phyloP scores from a whole-genome alignment of 1,140 invertebrate genomes.

The Trichonephila clavipes region DNA sequence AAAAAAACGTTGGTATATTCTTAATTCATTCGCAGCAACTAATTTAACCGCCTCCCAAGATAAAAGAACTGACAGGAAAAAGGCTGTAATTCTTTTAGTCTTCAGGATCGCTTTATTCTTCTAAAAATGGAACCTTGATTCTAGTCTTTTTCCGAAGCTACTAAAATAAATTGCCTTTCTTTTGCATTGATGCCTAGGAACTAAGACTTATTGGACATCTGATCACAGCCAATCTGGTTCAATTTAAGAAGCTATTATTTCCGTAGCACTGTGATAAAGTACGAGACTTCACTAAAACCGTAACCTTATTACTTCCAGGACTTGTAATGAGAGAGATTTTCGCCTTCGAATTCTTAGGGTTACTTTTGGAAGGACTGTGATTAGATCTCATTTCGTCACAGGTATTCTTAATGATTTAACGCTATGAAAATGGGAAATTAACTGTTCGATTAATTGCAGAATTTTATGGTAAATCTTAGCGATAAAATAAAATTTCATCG shows the following conservation, averaged over 20 bases:
- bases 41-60: neutral
- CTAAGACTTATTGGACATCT: constrained; percentile 16
- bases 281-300: no score
- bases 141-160: neutral
- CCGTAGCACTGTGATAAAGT: neutral
- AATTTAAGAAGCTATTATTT: constrained; percentile 19
- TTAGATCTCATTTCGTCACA: no score
- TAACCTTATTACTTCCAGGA: no score
- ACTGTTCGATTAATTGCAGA: no score
- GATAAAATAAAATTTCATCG: no score
- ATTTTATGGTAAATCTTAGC: no score
- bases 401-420: no score
- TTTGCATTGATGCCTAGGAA: neutral
- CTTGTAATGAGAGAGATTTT: no score
- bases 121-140: neutral
- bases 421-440: no score
- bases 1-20: neutral
- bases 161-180: constrained; percentile 32
- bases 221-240: neutral
- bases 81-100: neutral
- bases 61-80: neutral
- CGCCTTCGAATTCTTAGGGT: no score
- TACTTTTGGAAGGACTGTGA: no score
- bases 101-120: neutral
- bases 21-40: neutral